Conservation (phyloP, 2,888 invertebrate species). For the Torymus aiolomorphi region DNA sequence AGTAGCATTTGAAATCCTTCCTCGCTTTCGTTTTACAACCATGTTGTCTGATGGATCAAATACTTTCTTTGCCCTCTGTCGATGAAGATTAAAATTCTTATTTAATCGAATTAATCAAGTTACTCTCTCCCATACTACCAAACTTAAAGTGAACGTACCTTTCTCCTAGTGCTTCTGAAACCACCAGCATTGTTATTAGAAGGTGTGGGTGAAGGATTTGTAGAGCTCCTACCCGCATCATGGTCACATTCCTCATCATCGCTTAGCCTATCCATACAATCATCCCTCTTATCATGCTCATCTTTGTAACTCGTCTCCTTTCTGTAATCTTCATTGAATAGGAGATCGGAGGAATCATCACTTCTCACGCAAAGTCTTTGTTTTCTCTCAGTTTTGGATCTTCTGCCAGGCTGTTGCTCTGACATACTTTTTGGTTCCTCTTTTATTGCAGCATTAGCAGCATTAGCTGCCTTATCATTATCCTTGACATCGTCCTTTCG, state of each 20-base stretch:
- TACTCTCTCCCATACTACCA: background rate
- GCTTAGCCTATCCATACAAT: slow-evolving; percentile 62
- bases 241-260: slow-evolving; percentile 74
- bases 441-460: slow-evolving; percentile 37
- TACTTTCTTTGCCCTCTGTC: slow-evolving; percentile 86
- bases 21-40: slow-evolving; percentile 84
- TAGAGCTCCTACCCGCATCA: slow-evolving; percentile 78
- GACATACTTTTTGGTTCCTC: slow-evolving; percentile 40
- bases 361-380: slow-evolving; percentile 70
- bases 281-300: slow-evolving; percentile 66
- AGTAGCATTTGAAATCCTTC: slow-evolving; percentile 80
- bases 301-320: slow-evolving; percentile 62
- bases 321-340: slow-evolving; percentile 71
- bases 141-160: slow-evolving; percentile 63
- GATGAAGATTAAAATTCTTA: slow-evolving; percentile 13
- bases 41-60: slow-evolving; percentile 92
- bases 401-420: slow-evolving; percentile 64
- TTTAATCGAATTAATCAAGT: no score
- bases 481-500: slow-evolving; percentile 60
- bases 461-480: slow-evolving; percentile 57
- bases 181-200: slow-evolving; percentile 69
- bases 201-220: slow-evolving; percentile 73
- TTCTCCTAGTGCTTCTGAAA: slow-evolving; percentile 73
- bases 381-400: slow-evolving; percentile 71
- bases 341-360: slow-evolving; percentile 71